A percentile compares a stretch with the other conserved stretches of the same genome.
Evolutionary conservation across 2,113 vertebrate genomes (phyloP).

Genomic region (Gobius niger): DNA sequence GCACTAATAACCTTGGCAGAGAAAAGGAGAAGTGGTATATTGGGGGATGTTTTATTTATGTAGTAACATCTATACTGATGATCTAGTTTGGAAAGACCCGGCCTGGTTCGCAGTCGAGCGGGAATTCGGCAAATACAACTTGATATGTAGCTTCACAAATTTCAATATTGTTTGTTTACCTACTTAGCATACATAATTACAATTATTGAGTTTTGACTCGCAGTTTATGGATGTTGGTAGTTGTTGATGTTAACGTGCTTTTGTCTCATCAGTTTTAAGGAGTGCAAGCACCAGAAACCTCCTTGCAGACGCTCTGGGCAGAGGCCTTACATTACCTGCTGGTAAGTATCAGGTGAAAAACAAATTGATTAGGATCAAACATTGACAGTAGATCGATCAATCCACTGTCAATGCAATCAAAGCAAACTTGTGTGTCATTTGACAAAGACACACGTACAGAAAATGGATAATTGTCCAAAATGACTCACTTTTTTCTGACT

Average conservation of each 20-base stretch:
- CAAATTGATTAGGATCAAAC: no score
- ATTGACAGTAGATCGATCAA: no score
- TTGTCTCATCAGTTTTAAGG: constrained; percentile 2
- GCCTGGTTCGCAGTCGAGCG: background rate
- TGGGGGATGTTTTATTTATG: constrained; percentile 26
- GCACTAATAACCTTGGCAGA: background rate
- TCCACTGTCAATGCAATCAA: background rate
- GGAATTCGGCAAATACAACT: constrained; percentile 10
- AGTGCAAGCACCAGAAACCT: background rate
- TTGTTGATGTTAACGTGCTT: background rate
- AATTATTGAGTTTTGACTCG: background rate
- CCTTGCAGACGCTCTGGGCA: background rate
- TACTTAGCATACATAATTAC: constrained; percentile 18
- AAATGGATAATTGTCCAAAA: background rate
- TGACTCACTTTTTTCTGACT: background rate
- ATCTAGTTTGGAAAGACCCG: constrained; percentile 40
- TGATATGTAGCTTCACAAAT: constrained; percentile 15
- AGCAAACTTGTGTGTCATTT: background rate
- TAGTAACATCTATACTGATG: constrained; percentile 27
- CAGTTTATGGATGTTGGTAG: background rate
- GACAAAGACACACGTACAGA: background rate
- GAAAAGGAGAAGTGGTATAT: constrained; percentile 48
- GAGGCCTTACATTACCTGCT: background rate
- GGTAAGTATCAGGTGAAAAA: constrained; percentile 20
- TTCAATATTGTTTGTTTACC: constrained; percentile 2